A percentile compares a stretch with the other conserved stretches of the same genome.
These are phyloP conservation scores for Trachelus tabidus DNA, from an alignment of 2,888 invertebrate species.

Conservation along the genomic window DNA sequence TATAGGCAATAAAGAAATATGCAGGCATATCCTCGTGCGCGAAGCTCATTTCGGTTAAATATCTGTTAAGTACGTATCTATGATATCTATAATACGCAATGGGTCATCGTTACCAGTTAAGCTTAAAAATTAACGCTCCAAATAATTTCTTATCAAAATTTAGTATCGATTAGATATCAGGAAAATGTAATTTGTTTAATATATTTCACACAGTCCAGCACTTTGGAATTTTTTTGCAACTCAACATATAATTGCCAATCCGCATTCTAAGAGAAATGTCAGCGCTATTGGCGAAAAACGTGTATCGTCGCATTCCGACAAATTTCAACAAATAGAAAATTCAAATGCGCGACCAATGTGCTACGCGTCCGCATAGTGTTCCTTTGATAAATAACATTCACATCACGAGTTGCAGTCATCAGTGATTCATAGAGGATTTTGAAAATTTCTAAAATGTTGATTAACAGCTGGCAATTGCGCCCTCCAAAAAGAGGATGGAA, in stretches of 20 bases:
- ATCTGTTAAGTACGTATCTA: neutral
- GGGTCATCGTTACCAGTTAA: neutral
- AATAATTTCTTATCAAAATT: too few relatives aligned
- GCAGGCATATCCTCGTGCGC: neutral
- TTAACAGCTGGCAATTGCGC: neutral
- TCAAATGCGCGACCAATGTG: neutral
- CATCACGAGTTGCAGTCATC: neutral
- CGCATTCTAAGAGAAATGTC: neutral
- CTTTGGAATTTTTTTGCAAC: too few relatives aligned
- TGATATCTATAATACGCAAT: neutral
- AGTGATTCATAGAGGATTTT: neutral
- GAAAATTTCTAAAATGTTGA: neutral
- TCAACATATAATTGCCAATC: neutral
- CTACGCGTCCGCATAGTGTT: neutral
- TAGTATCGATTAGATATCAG: too few relatives aligned
- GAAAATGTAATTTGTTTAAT: too few relatives aligned
- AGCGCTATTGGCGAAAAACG: neutral
- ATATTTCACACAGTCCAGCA: too few relatives aligned
- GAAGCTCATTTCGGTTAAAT: neutral
- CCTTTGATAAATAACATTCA: neutral
- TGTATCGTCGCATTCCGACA: neutral
- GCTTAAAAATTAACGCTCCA: neutral
- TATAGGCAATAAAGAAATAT: neutral
- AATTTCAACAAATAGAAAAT: neutral
- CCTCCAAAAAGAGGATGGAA: neutral